Conservation (phyloP, 2,113 vertebrate species). For the Proterorhinus semilunaris region DNA sequence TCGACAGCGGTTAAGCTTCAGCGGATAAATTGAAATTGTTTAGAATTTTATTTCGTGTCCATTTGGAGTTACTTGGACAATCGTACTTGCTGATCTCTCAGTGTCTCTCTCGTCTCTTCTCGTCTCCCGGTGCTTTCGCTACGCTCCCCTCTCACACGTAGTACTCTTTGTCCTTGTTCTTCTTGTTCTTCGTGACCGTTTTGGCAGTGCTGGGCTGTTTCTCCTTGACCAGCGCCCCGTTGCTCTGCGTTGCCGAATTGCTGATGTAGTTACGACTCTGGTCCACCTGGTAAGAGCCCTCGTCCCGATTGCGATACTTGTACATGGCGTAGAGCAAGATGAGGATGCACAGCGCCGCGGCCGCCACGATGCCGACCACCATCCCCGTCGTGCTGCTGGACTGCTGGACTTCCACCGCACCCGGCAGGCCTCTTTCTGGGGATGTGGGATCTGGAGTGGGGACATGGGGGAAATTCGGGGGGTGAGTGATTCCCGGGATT, state of each 20-base stretch:
- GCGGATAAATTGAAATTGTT: too few relatives aligned
- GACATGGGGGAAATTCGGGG: conserved; percentile 86
- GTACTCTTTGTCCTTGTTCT: conserved; percentile 96
- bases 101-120: conserved; percentile 25
- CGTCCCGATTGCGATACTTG: conserved; percentile 94
- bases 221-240: conserved; percentile 87
- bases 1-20: background rate
- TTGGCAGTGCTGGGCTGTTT: conserved; percentile 84
- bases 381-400: conserved; percentile 95
- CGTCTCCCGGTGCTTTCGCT: conserved; percentile 49
- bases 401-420: conserved; percentile 89
- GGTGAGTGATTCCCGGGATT: conserved; percentile 81
- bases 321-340: conserved; percentile 97
- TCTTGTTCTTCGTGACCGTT: conserved; percentile 89
- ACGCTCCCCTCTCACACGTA: conserved; percentile 83
- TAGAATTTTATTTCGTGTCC: background rate
- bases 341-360: conserved; percentile 93
- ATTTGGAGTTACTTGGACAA: conserved; percentile 1
- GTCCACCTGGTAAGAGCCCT: conserved; percentile 94
- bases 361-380: conserved; percentile 95
- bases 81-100: too few relatives aligned
- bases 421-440: conserved; percentile 83
- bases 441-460: conserved; percentile 90
- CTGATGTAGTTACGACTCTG: conserved; percentile 95
- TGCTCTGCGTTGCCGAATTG: conserved; percentile 90